Conservation (phyloP, 1,140 invertebrate genomes). For the Calephelis virginiensis region DNA sequence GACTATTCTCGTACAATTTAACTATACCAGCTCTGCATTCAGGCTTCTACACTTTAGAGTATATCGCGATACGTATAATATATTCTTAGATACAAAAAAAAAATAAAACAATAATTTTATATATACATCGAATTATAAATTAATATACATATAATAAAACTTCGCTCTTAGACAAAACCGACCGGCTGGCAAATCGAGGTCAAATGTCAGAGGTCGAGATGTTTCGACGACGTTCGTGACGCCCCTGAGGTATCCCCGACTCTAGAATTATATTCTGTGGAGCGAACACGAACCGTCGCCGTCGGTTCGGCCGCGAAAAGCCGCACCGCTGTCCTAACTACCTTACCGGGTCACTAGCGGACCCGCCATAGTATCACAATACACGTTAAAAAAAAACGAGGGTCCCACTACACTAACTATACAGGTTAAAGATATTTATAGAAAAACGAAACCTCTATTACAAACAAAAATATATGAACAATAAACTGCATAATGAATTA, state of each 20-base stretch:
- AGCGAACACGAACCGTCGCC: neutral
- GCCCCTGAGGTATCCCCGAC: neutral
- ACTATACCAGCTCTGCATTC: conserved; percentile 11
- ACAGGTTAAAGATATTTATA: conserved; percentile 52
- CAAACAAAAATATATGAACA: conserved; percentile 27
- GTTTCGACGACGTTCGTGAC: neutral
- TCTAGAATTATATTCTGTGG: conserved; percentile 13
- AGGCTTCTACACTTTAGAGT: conserved; percentile 20
- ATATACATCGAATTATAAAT: conserved; percentile 71
- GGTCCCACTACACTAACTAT: conserved; percentile 60
- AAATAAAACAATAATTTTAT: conserved; percentile 44
- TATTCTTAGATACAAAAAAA: conserved; percentile 62
- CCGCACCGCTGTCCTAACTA: conserved; percentile 32
- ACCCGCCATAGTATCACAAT: conserved; percentile 72
- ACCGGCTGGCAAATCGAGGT: conserved; percentile 17
- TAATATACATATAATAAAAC: conserved; percentile 47
- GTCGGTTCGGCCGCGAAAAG: neutral
- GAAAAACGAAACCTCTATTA: conserved; percentile 46
- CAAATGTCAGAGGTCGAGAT: neutral
- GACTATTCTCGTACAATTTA: conserved; percentile 20
- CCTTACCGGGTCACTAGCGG: conserved; percentile 55
- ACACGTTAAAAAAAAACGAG: conserved; percentile 63
- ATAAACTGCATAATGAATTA: conserved; percentile 18
- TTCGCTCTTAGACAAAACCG: conserved; percentile 26
- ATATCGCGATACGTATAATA: conserved; percentile 36